Base-by-base conservation (phyloP, 2,113 vertebrate species). In the Corythoichthys haematopterus region DNA sequence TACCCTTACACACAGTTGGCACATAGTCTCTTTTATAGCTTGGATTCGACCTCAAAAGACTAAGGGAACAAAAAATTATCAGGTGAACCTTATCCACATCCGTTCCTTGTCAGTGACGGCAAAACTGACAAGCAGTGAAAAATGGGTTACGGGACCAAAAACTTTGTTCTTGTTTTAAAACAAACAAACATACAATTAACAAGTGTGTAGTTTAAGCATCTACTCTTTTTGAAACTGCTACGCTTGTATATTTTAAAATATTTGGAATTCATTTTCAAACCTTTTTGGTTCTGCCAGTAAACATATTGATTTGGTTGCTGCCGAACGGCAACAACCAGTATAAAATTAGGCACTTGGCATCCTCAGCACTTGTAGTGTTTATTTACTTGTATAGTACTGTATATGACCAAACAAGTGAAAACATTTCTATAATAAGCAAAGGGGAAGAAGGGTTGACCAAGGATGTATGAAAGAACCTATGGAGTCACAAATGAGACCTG, bases 401-500 rank as follows among this genome's bases (percentile, higher is more conserved):
- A 0, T 38, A 3, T 8, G 37, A 40, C 6, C 36, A n/a, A 11
- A 60, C 2, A 16, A 61, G 38, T 5, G 14, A 4, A 45, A 14
- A 3, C 62, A n/a, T 40, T 28, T 14, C 51, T 76, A 61, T 61
- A 73, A 66, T 61, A 74, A 28, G 70, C 70, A 70, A 33, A 74
- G 47, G n/a, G 15, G 13, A 40, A n/a, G 36, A 59, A 59, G 40
- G 40, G 36, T 28, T 38, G 11, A 36, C 14, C 73, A 43, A 64
- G 35, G 53, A 0, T 59, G 52, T 55, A 70, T 68, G 66, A 43
- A 43, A 58, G 35, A 74, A n/a, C 16, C 4, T 52, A 28, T 16
- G 16, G 46, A 65, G 64, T 47, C 48, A 53, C 11, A 12, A 16
- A 38, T 64, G 15, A 45, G 43, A 73, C 20, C 20, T 28, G 20